Percentiles rank a stretch among this genome's conserved stretches.
Evolutionary conservation across 2,113 vertebrate genomes (phyloP).

Genomic region (Apaloderma vittatum): DNA sequence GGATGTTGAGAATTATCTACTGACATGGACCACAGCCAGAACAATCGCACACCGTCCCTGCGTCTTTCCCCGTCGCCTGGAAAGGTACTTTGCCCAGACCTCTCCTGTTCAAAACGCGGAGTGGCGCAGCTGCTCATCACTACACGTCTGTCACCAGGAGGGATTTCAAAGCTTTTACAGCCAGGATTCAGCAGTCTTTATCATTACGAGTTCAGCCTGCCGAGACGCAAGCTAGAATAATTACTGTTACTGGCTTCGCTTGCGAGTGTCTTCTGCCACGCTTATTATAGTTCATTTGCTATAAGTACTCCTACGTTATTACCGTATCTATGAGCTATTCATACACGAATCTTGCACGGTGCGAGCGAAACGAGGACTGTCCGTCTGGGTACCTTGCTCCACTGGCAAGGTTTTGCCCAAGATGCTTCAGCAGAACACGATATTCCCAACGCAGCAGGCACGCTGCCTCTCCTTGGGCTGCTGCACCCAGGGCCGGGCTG

Average conservation of each 20-base stretch:
- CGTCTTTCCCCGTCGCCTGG: background rate
- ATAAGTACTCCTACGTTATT: background rate
- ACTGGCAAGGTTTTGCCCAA: background rate
- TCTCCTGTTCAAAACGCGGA: background rate
- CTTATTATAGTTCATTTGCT: background rate
- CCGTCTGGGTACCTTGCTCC: background rate
- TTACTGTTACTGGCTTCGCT: conserved; percentile 1
- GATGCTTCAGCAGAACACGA: background rate
- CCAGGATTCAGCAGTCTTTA: background rate
- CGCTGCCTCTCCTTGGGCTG: background rate
- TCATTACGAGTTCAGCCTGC: background rate
- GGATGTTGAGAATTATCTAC: background rate
- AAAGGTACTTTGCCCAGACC: background rate
- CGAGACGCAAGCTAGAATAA: background rate
- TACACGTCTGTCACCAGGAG: background rate
- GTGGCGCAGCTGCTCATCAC: background rate
- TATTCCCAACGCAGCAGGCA: background rate
- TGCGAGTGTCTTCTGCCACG: background rate
- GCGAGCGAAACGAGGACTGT: background rate
- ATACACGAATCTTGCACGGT: background rate
- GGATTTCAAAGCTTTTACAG: background rate
- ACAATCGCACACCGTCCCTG: background rate
- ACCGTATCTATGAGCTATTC: background rate
- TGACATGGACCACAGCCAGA: background rate
- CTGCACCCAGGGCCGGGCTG: fast-evolving